Base-by-base conservation (phyloP, 2,888 invertebrate genomes). In the Norana najaformis region DNA sequence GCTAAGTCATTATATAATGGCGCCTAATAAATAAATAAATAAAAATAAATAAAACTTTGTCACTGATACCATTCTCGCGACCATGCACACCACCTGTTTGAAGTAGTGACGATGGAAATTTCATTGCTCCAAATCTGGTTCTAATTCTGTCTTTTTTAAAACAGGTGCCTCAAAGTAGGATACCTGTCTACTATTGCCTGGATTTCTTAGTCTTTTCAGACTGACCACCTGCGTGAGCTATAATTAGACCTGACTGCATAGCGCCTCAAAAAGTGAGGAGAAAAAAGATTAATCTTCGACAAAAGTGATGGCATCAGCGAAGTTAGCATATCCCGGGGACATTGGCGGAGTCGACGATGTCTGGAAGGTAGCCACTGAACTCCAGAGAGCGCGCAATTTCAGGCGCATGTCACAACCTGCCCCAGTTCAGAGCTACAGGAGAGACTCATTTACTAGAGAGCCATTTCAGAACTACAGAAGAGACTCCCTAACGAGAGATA, bases 321-420 rank as follows among this genome's bases (percentile, higher is more conserved):
- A 5, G n/a, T 5, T 69, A n/a, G 69, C 30, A n/a, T 69, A 69
- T n/a, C n/a, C 69, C 69, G n/a, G 69, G n/a, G 69, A 8, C n/a
- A 13, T 4, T 30, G 23, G 3, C 13, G n/a, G n/a, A n/a, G n/a
- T n/a, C n/a, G 69, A 69, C 11, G 69, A 69, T 13, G 8, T 69
- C 69, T 69, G 69, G 69, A 69, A 69, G 69, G 69, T 69, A 3
- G 69, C 69, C 11, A 69, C 69, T 8, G 69, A 69, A 69, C 69
- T 69, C 69, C 69, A 69, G 69, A 30, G n/a, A n/a, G 69, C 69
- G n/a, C 69, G 69, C 69, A 30, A 69, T 69, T n/a, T 69, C 5
- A 69, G 69, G n/a, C 69, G 69, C 30, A 69, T 69, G 69, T 69
- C 69, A 69, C 69, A 69, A 69, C 69, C 69, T 69, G 69, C 69